Conservation (phyloP, 2,888 invertebrate species). For the Maniola hyperantus region DNA sequence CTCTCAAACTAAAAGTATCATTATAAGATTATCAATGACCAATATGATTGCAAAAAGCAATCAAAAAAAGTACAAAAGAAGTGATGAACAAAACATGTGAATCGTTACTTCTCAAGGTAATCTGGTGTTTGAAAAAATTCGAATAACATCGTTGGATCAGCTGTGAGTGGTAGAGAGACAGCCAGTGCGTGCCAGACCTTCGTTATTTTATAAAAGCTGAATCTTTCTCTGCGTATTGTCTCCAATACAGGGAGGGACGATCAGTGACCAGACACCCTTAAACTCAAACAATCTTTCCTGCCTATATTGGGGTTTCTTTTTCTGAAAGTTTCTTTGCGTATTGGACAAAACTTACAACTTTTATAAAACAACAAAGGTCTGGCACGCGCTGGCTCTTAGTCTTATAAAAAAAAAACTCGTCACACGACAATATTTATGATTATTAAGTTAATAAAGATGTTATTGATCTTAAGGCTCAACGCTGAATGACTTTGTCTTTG, state of each 20-base stretch:
- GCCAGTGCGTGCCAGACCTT: no score
- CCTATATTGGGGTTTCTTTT: no score
- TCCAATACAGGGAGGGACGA: no score
- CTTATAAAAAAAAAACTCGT: conserved; percentile 19
- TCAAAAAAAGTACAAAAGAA: conserved; percentile 53
- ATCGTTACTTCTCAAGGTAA: conserved; percentile 73
- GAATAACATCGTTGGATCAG: conserved; percentile 41
- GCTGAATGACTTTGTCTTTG: conserved; percentile 1
- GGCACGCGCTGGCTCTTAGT: no score
- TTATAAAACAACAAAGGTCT: no score
- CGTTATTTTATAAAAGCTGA: no score
- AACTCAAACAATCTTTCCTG: no score
- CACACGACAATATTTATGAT: conserved; percentile 13
- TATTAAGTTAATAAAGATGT: conserved; percentile 9
- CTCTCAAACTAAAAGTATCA: conserved; percentile 12
- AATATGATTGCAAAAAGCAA: conserved; percentile 30
- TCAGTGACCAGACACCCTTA: no score
- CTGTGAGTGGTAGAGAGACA: conserved; percentile 32
- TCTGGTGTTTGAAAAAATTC: conserved; percentile 47
- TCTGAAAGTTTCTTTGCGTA: no score
- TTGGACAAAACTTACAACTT: no score
- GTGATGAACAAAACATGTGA: conserved; percentile 61
- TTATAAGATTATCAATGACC: conserved; percentile 26
- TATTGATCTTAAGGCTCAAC: conserved; percentile 10
- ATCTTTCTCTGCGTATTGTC: no score